Evolutionary conservation across 2,113 vertebrate genomes (phyloP), one percentile per base, ranked within the genome.

Genomic region (Potamarius usumacintae): DNA sequence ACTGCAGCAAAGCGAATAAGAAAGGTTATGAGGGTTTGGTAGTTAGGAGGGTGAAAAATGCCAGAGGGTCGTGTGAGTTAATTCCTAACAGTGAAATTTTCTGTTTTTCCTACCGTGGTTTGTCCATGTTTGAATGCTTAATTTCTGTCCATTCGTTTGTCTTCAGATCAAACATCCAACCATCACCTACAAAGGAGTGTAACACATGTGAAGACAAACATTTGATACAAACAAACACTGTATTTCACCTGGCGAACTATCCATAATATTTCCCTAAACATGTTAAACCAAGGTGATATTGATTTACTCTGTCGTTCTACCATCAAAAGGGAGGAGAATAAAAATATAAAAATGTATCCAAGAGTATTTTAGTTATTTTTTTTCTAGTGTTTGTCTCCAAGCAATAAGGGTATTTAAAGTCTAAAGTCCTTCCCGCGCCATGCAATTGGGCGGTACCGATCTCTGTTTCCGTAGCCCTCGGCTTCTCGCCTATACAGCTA

Each of bases 61-160:
- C 18, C 60, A 63, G 10, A 7, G 2, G 20, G 60, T 7, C 2
- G 1, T 63, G 8, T 8, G 8, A 63, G 62, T 7, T n/a, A 63
- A 63, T 25, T 63, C 4, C 60, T 62, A 8, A 22, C 18, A 62
- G 60, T 22, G 1, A 63, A 3, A 12, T n/a, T n/a, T 11, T n/a
- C 25, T 20, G 63, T 67, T 67, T 62, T 67, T 67, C 65, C n/a
- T 67, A 27, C 65, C 65, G 65, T 27, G 65, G 65, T 27, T 67
- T 27, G n/a, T 67, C 65, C n/a, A 27, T 67, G 65, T 27, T 67
- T 27, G 65, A 27, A 27, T 67, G 65, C 65, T 14, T 27, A 67
- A 67, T 67, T 67, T 67, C 65, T 67, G n/a, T 12, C 65, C 65
- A 67, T 67, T 67, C n/a, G 14, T 67, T 67, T 67, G n/a, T 67